Conservation (phyloP, 2,797 vertebrate species). For the Chelmon rostratus region DNA sequence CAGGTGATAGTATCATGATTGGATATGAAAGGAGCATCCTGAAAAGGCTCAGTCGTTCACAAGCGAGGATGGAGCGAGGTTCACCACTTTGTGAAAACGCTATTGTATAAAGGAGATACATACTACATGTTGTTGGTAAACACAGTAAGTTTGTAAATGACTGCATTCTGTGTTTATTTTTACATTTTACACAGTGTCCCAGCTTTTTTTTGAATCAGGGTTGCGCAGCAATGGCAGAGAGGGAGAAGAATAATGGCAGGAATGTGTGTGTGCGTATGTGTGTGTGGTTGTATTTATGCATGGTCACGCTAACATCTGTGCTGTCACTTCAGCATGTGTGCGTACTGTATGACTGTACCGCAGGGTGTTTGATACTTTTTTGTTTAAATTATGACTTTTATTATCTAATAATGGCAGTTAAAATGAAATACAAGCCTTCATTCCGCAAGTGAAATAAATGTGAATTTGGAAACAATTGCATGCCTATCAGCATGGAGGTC, state of each 20-base stretch:
- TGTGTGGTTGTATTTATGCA: conserved; percentile 41
- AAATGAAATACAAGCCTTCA: conserved; percentile 36
- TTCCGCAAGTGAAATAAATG: conserved; percentile 40
- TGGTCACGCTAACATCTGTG: conserved; percentile 57
- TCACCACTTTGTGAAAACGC: no score
- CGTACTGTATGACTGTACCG: conserved; percentile 26
- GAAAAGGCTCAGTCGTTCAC: no score
- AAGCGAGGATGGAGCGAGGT: no score
- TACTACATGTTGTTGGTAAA: no score
- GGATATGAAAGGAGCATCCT: no score
- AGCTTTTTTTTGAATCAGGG: no score
- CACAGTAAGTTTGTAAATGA: no score
- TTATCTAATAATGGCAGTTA: conserved; percentile 36
- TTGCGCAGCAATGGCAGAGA: background rate
- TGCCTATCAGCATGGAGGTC: conserved; percentile 9
- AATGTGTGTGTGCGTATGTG: conserved; percentile 2
- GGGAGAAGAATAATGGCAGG: conserved; percentile 17
- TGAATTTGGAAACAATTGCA: conserved; percentile 47
- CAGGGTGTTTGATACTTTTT: conserved; percentile 14
- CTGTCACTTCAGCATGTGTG: conserved; percentile 32
- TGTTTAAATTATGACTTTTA: conserved; percentile 39
- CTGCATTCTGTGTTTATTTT: conserved; percentile 20
- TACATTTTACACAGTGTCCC: background rate
- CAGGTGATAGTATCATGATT: no score
- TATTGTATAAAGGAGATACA: no score